Base-by-base conservation (phyloP, 2,888 invertebrate species). In the Drosophila kanekoi region DNA sequence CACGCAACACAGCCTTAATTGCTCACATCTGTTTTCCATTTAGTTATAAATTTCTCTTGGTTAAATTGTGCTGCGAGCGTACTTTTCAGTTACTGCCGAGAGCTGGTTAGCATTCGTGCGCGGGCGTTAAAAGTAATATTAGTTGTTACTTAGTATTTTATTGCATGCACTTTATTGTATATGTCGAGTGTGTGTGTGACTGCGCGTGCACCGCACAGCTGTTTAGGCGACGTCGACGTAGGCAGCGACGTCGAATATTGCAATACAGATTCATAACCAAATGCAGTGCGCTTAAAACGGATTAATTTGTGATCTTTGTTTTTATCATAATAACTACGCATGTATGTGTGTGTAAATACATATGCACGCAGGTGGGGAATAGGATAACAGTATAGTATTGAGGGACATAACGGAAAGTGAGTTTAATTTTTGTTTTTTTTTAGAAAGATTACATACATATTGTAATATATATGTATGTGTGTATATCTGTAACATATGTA, bases 121-220 rank as follows among this genome's bases (percentile, higher is more conserved):
- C 52, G 28, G 8, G 28, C 28, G 28, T 28, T 28, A 28, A 28
- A 28, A 28, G 28, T 28, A 8, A 8, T 28, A 28, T 8, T 8
- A 28, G 8, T 8, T 8, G 23, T 28, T 8, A 8, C 8, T 8
- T 8, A 28, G 8, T 2, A 28, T 8, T 28, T 1, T 28, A 8
- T 28, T 28, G 28, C 28, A 28, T 8, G 28, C 28, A 28, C 28
- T 28, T 8, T 28, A 28, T 28, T 23, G 28, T 20, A 28, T 49
- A 54, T 49, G n/a, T 20, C 18, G n/a, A n/a, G 28, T 23, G 38
- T 28, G 8, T 47, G n/a, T 44, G 4, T 33, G n/a, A n/a, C n/a
- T n/a, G n/a, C 33, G 14, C 4, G 23, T 14, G 13, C 14, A 28
- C 23, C 18, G 33, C 45, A 67, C 68, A 71, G 70, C 70, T 54